phyloP scores from a whole-genome alignment of 2,888 invertebrate genomes.

The Hedya salicella region DNA sequence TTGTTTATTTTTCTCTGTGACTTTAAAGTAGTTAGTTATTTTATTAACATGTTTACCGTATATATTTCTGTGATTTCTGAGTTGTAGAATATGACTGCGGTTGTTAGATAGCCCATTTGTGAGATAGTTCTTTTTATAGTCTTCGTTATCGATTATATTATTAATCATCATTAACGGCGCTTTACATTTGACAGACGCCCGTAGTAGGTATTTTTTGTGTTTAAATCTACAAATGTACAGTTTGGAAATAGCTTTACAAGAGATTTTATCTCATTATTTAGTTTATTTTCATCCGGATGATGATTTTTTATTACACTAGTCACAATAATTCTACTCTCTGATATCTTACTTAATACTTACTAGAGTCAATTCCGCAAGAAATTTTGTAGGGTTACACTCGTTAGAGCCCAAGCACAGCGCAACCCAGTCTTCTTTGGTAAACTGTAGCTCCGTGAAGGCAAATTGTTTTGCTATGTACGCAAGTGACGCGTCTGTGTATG shows the following conservation, averaged over 20 bases:
- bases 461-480: not conserved
- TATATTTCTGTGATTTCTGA: no score
- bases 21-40: no score
- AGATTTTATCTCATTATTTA: not conserved
- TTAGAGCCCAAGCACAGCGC: slow-evolving; percentile 14
- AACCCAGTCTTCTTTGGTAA: slow-evolving; percentile 12
- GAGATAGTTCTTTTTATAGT: slow-evolving; percentile 5
- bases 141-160: not conserved
- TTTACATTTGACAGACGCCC: not conserved
- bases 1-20: no score
- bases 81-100: no score
- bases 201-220: not conserved
- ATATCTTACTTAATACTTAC: slow-evolving; percentile 2
- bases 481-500: slow-evolving; percentile 4
- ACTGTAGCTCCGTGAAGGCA: not conserved
- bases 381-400: slow-evolving; percentile 14
- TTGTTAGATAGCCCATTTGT: not conserved
- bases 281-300: slow-evolving; percentile 2
- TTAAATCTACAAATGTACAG: not conserved
- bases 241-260: not conserved
- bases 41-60: no score
- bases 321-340: not conserved
- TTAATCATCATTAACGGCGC: not conserved
- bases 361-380: slow-evolving; percentile 15
- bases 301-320: slow-evolving; percentile 9